Evolutionary conservation across 2,797 vertebrate genomes (phyloP), one percentile per base, ranked within the genome.

Genomic region (Esox masquinongy): DNA sequence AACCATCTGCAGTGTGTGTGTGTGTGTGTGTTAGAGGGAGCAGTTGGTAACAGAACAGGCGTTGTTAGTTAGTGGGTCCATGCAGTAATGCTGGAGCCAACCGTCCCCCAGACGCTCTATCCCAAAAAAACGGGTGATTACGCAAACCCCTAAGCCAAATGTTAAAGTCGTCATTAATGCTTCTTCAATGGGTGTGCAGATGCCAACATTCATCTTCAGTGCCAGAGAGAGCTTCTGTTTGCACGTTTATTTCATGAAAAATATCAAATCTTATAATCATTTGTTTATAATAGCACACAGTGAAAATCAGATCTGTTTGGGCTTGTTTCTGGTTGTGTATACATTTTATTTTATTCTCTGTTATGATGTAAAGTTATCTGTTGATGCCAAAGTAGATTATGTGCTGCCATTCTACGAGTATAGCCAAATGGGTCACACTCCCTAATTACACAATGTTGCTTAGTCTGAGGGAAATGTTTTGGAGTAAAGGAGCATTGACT

Each of bases 81-180:
- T 68, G 43, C 56, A 53, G 49, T n/a, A 1, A 15, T 53, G 29
- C 51, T 59, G 69, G 59, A 50, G 15, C 67, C 47, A 70, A 39
- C 68, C 2, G 43, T 17, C 15, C 70, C 43, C 69, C 73, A 77
- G 72, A 77, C 69, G 26, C 70, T 76, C 56, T 36, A 68, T 73
- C 70, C 64, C 43, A 47, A 47, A 19, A 63, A 69, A 49, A 43
- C 64, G 76, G 72, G 75, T 73, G 78, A 61, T 72, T 72, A 74
- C 73, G 76, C 73, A 72, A 61, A 61, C 66, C 9, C 9, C 64
- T 12, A 22, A 15, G 43, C 53, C 68, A 47, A 76, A 72, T 49
- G 47, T 77, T 64, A 59, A n/a, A 63, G 68, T 31, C 6, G 39
- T 76, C 74, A 69, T 67, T 36, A 34, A 31, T 63, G 56, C 50